phyloP scores from a whole-genome alignment of 2,797 vertebrate genomes.

The Steatocranus sp. region DNA sequence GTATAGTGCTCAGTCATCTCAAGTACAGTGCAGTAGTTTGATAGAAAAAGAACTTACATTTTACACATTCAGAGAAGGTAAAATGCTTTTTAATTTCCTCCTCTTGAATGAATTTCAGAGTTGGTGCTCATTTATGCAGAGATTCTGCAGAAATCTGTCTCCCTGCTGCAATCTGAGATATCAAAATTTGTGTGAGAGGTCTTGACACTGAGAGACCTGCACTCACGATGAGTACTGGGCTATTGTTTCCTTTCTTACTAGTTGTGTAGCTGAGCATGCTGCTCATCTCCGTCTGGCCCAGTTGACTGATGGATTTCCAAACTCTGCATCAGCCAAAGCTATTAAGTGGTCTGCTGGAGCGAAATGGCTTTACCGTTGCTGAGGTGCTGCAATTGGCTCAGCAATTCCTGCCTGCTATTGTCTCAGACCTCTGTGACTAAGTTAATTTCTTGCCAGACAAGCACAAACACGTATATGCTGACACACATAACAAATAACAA shows the following conservation, averaged over 20 bases:
- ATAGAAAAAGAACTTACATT: neutral
- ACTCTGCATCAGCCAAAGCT: slow-evolving; percentile 62
- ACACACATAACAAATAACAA: slow-evolving; percentile 61
- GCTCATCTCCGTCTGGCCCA: slow-evolving; percentile 56
- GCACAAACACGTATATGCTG: slow-evolving; percentile 52
- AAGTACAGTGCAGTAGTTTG: neutral
- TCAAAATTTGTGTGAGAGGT: slow-evolving; percentile 26
- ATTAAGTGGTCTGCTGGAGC: slow-evolving; percentile 74
- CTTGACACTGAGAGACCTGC: slow-evolving; percentile 16
- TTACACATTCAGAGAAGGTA: neutral
- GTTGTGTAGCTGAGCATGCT: slow-evolving; percentile 37
- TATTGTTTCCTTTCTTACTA: slow-evolving; percentile 35
- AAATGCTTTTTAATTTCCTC: neutral
- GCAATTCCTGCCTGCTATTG: slow-evolving; percentile 66
- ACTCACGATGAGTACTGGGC: slow-evolving; percentile 8
- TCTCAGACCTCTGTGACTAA: slow-evolving; percentile 64
- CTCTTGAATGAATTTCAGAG: neutral
- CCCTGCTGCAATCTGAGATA: neutral
- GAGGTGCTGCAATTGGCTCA: slow-evolving; percentile 62
- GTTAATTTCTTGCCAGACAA: slow-evolving; percentile 73
- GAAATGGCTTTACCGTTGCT: slow-evolving; percentile 70
- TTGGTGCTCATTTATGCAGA: neutral
- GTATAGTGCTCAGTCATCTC: neutral
- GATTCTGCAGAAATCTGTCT: neutral
- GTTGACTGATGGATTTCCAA: slow-evolving; percentile 67